These are phyloP conservation scores for Muscina levida DNA, from an alignment of 2,888 invertebrate genomes.

Conservation along the genomic window DNA sequence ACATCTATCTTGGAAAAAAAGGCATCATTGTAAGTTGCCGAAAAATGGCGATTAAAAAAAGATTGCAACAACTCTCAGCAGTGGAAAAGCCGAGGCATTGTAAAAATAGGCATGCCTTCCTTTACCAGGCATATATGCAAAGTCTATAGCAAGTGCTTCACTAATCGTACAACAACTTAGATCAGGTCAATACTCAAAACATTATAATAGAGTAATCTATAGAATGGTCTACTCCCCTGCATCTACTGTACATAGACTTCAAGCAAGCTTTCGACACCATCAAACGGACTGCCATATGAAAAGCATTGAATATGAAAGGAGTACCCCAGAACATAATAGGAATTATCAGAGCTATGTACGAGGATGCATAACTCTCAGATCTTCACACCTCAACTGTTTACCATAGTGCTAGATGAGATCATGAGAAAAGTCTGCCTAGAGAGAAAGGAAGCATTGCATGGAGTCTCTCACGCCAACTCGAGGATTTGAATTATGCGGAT, in stretches of 20 bases:
- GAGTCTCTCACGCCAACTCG: constrained; percentile 1
- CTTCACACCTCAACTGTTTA: not conserved
- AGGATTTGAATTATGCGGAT: not conserved
- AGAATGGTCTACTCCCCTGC: not conserved
- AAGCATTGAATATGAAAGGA: not conserved
- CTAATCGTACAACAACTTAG: too few species aligned
- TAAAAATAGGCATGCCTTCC: too few species aligned
- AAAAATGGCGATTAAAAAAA: too few species aligned
- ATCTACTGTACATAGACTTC: not conserved
- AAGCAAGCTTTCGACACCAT: not conserved
- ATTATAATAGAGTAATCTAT: constrained; percentile 22
- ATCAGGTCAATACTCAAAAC: constrained; percentile 34
- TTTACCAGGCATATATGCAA: too few species aligned
- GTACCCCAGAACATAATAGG: not conserved
- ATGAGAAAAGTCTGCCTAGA: not conserved
- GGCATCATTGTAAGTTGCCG: too few species aligned
- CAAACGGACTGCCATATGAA: not conserved
- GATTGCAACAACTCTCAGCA: too few species aligned
- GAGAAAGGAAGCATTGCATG: not conserved
- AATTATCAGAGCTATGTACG: not conserved
- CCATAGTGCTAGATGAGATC: not conserved
- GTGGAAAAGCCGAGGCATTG: too few species aligned
- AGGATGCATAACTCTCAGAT: not conserved
- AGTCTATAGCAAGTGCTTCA: too few species aligned
- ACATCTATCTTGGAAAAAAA: too few species aligned